phyloP scores from a whole-genome alignment of 2,797 vertebrate genomes.

The Gadopsis marmoratus region DNA sequence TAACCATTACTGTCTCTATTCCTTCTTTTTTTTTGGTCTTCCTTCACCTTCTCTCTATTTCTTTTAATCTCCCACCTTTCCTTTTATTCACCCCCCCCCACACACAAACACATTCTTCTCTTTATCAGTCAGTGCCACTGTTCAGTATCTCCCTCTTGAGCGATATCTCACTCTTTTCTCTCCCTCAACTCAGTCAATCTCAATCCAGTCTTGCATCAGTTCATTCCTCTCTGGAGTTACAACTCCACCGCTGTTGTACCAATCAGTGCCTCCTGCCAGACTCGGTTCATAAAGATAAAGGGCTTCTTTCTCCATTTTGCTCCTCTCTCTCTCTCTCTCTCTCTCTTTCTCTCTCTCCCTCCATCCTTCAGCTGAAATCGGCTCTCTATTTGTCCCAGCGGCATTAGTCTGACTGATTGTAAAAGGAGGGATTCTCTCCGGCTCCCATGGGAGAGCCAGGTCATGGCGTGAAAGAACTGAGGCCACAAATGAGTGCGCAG shows the following conservation, averaged over 20 bases:
- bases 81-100: slow-evolving; percentile 1
- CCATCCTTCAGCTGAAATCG: slow-evolving; percentile 46
- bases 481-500: slow-evolving; percentile 59
- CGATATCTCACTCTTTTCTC: slow-evolving; percentile 65
- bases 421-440: slow-evolving; percentile 52
- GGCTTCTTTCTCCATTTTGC: slow-evolving; percentile 55
- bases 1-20: slow-evolving; percentile 20
- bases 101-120: slow-evolving; percentile 22
- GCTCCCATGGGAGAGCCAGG: slow-evolving; percentile 49
- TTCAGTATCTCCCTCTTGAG: slow-evolving; percentile 56
- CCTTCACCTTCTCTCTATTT: slow-evolving; percentile 19
- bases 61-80: slow-evolving; percentile 34
- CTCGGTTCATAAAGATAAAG: slow-evolving; percentile 77
- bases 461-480: slow-evolving; percentile 60
- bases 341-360: slow-evolving; percentile 38
- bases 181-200: slow-evolving; percentile 66
- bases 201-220: slow-evolving; percentile 75
- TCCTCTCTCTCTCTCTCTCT: slow-evolving; percentile 38
- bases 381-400: slow-evolving; percentile 52
- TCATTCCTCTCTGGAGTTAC: slow-evolving; percentile 70
- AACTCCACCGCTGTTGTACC: slow-evolving; percentile 56
- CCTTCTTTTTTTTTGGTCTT: slow-evolving; percentile 16
- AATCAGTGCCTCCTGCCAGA: slow-evolving; percentile 75
- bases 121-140: slow-evolving; percentile 56
- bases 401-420: slow-evolving; percentile 58